phyloP scores from a whole-genome alignment of 2,888 invertebrate genomes.

The Automeris io region DNA sequence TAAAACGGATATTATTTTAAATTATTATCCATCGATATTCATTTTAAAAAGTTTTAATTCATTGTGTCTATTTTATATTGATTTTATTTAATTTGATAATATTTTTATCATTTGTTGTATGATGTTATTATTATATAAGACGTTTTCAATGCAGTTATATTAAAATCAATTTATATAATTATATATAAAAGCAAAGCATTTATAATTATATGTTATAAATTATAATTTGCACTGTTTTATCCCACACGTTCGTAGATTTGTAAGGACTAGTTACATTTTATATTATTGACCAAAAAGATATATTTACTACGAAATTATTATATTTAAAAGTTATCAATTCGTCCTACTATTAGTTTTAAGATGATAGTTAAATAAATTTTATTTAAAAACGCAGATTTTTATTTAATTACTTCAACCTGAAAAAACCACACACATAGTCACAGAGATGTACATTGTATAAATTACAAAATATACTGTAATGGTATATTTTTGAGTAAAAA shows the following conservation, averaged over 20 bases:
- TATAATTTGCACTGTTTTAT: constrained; percentile 50
- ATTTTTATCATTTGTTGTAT: constrained; percentile 3
- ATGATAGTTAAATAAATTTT: constrained; percentile 36
- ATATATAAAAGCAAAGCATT: constrained; percentile 40
- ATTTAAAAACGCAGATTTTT: constrained; percentile 15
- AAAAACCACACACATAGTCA: background rate
- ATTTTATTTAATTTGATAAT: background rate
- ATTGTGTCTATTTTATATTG: background rate
- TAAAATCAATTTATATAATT: constrained; percentile 19
- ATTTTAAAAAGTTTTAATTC: no score
- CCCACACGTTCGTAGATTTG: constrained; percentile 38
- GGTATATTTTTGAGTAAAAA: no score
- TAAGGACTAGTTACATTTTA: constrained; percentile 23
- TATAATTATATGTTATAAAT: constrained; percentile 29
- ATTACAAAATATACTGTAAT: background rate
- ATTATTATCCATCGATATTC: no score
- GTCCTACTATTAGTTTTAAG: constrained; percentile 34
- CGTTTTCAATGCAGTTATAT: constrained; percentile 17
- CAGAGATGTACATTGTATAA: background rate
- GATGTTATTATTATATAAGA: constrained; percentile 18
- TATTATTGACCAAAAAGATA: constrained; percentile 43
- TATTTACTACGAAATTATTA: constrained; percentile 16
- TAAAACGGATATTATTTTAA: no score
- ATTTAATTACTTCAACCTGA: background rate
- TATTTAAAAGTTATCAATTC: constrained; percentile 22